phyloP scores from a whole-genome alignment of 2,888 invertebrate genomes.

The Achlya flavicornis region DNA sequence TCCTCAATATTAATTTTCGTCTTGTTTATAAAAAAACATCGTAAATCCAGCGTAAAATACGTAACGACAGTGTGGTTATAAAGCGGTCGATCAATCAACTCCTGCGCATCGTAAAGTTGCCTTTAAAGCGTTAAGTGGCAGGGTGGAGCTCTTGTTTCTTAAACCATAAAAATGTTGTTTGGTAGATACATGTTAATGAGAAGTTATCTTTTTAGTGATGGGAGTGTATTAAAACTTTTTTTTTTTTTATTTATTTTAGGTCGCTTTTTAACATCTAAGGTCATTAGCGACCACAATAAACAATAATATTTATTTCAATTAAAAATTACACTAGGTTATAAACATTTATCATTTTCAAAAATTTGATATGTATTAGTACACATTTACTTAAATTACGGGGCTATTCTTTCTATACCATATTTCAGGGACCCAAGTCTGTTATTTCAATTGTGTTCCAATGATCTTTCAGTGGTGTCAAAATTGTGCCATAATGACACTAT shows the following conservation, averaged over 20 bases:
- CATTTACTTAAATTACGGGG: too few relatives aligned
- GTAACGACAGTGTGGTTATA: slow-evolving; percentile 26
- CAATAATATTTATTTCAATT: too few relatives aligned
- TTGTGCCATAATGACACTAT: too few relatives aligned
- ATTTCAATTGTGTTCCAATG: too few relatives aligned
- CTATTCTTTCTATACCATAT: too few relatives aligned
- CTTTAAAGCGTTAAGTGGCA: slow-evolving; percentile 18
- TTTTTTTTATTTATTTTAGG: too few relatives aligned
- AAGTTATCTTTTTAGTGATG: neutral
- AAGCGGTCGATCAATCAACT: slow-evolving; percentile 34
- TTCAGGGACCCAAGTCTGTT: too few relatives aligned
- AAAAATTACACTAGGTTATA: too few relatives aligned
- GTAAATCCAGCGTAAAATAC: slow-evolving; percentile 27
- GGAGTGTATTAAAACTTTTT: too few relatives aligned
- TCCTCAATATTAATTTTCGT: slow-evolving; percentile 14
- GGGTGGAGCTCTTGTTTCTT: slow-evolving; percentile 4
- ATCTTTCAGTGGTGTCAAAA: too few relatives aligned
- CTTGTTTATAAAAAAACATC: slow-evolving; percentile 28
- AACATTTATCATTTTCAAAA: neutral
- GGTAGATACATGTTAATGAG: slow-evolving; percentile 1
- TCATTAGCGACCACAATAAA: too few relatives aligned
- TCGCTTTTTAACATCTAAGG: too few relatives aligned
- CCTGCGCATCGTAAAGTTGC: slow-evolving; percentile 29
- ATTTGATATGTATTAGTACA: neutral
- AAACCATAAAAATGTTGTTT: slow-evolving; percentile 4